Base-by-base conservation (phyloP, 1,140 invertebrate species). In the Anastrepha ludens region DNA sequence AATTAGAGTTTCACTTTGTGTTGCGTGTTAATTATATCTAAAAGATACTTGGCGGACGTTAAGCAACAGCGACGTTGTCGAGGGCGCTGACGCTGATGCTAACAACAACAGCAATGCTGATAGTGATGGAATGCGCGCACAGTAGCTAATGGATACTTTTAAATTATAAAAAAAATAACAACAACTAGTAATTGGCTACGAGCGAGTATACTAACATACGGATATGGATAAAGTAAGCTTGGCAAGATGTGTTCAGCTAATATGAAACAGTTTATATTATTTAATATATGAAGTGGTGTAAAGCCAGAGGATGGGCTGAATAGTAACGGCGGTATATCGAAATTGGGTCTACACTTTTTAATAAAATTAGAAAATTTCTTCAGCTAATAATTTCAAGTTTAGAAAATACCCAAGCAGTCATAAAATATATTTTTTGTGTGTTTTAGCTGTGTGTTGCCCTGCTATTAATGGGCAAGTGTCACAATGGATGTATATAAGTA, bases 1-100 rank as follows among this genome's bases (percentile, higher is more conserved):
- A 81, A 81, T 81, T 81, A 81, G 74, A 81, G 74, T 81, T 81
- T 81, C 41, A 81, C 74, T 81, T 58, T 67, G 41, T 55, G 74
- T 55, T 81, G 74, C 74, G 74, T 81, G 50, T 81, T 81, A 81
- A 55, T 81, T 81, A n/a, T 81, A 81, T 81, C 47, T 50, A 81
- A 81, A 70, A 55, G 47, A 62, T 62, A 62, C 60, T 62, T 62
- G 9, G 60, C n/a, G n/a, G n/a, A 6, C 60, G 60, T 58, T 55
- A 20, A 58, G 74, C 47, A 58, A 20, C 74, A 55, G 20, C 74
- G 5, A n/a, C 50, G 47, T 15, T 81, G 74, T 9, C 74, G 74
- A 20, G 17, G 74, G 47, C 74, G 15, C 44, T n/a, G 70, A 44
- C 17, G 41, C 41, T 13, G 11, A 44, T 47, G 44, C 8, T 47